A percentile compares a stretch with the other conserved stretches of the same genome.
Conservation (phyloP, 2,113 vertebrate genomes). For the Atractosteus spatula region DNA sequence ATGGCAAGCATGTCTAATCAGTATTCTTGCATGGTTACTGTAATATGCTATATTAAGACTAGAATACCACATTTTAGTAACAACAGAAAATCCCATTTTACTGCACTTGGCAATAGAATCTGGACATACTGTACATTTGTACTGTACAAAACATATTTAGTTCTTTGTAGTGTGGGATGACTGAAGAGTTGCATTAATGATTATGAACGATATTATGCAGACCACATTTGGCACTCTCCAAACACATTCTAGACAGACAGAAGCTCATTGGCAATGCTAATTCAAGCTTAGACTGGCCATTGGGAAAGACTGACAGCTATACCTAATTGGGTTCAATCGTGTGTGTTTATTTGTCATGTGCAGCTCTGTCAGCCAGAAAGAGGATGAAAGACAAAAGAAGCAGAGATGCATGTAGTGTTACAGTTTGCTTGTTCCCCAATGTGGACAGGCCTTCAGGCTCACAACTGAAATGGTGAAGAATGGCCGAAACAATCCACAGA, state of each 20-base stretch:
- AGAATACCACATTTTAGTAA: too few relatives aligned
- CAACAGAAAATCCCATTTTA: too few relatives aligned
- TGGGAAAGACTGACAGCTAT: conserved; percentile 64
- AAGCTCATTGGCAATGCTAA: conserved; percentile 26
- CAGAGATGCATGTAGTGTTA: conserved; percentile 42
- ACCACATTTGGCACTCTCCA: conserved; percentile 24
- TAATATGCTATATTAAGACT: too few relatives aligned
- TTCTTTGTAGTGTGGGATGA: too few relatives aligned
- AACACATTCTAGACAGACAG: conserved; percentile 35
- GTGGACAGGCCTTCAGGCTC: conserved; percentile 36
- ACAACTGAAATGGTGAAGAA: conserved; percentile 31
- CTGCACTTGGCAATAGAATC: too few relatives aligned
- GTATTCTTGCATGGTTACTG: neutral
- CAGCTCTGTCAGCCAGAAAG: conserved; percentile 56
- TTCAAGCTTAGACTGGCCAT: conserved; percentile 47
- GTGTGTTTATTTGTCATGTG: conserved; percentile 55
- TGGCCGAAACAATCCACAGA: conserved; percentile 38
- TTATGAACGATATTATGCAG: conserved; percentile 34
- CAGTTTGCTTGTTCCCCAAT: conserved; percentile 42
- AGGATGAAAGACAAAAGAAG: conserved; percentile 55
- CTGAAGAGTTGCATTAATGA: too few relatives aligned
- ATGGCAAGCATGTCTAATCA: conserved; percentile 39
- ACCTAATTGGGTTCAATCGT: conserved; percentile 62
- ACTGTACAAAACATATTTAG: too few relatives aligned
- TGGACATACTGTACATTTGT: too few relatives aligned